Evolutionary conservation across 2,888 invertebrate genomes (phyloP), one percentile per base, ranked within the genome.

Genomic region (Apotomis turbidana): DNA sequence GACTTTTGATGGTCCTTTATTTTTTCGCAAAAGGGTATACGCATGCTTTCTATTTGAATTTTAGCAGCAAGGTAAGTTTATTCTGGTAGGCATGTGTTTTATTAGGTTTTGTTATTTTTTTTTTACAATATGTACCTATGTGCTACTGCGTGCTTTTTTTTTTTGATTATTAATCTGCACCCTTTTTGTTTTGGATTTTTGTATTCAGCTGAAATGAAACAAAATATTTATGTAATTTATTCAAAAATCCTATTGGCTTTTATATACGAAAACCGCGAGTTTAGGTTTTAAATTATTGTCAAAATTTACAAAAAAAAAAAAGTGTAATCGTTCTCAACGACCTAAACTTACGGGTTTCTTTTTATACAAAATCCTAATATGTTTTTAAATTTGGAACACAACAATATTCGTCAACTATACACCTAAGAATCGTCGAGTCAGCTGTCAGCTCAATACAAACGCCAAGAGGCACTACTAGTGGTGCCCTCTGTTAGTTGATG

Each of bases 401-500:
- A 64, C 15, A 15, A 41, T 41, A 27, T 41, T 41, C 52, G 5
- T 15, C 13, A 60, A 67, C 46, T 38, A 57, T 67, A 52, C 46
- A 6, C 5, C 41, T 6, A 60, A 59, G 59, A 46, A 61, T 2
- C 27, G n/a, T n/a, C 5, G 10, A 58, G n/a, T 41, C 13, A n/a
- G 15, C 36, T 49, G 66, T 72, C 77, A 78, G 83, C 84, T 83
- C 84, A 83, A 85, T 84, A 81, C 85, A 82, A 85, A 78, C 76
- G 74, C 73, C 70, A 74, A 75, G 74, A 71, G 79, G 80, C 75
- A 78, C 78, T 77, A 73, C 76, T 74, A 69, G 75, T 73, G 80
- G 76, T 75, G 82, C 85, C 83, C 85, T 86, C 87, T 85, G 81
- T 87, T 90, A 87, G 90, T 85, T 82, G 90, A 90, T 88, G 87